Conservation (phyloP, 2,888 invertebrate species). For the Rotaria sp. region DNA sequence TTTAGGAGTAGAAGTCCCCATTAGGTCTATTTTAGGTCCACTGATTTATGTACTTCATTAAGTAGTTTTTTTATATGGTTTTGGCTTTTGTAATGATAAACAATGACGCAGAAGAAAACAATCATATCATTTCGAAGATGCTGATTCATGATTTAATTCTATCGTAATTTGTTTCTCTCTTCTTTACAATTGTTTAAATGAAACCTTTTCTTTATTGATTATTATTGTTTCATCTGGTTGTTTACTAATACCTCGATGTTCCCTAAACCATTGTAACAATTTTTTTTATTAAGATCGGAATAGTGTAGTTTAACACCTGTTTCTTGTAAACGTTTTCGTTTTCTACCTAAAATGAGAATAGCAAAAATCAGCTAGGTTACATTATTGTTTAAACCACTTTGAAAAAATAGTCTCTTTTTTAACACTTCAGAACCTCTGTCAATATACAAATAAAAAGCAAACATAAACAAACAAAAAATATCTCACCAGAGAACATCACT, state of each 20-base stretch:
- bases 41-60: background rate
- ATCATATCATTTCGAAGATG: background rate
- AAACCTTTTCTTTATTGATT: background rate
- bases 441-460: too few relatives aligned
- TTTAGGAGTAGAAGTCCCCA: background rate
- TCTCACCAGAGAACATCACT: too few relatives aligned
- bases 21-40: background rate
- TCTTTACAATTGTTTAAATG: background rate
- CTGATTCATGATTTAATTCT: background rate
- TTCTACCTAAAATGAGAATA: background rate
- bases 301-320: background rate
- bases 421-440: too few relatives aligned
- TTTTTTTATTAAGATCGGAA: background rate
- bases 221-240: too few relatives aligned
- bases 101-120: background rate
- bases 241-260: background rate
- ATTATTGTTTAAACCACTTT: too few relatives aligned
- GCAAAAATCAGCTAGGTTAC: too few relatives aligned
- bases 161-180: background rate
- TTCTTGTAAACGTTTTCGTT: background rate
- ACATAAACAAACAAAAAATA: too few relatives aligned
- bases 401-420: too few relatives aligned
- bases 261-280: background rate
- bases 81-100: background rate
- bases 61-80: background rate